Conservation (phyloP, 2,888 invertebrate genomes). For the Atethmia centrago region DNA sequence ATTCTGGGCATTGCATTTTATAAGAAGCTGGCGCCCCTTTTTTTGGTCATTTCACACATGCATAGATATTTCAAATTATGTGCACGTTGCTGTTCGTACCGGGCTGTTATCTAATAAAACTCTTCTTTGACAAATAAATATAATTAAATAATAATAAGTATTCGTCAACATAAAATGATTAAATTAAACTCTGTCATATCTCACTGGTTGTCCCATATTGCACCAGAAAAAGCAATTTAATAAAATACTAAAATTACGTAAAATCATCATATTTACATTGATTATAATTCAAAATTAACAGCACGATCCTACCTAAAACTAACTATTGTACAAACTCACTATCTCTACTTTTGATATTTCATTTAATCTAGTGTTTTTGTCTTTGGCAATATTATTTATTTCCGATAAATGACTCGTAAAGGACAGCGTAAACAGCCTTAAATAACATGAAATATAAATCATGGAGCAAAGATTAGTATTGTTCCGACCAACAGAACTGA, state of each 20-base stretch:
- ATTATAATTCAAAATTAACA: slow-evolving; percentile 68
- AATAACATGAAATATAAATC: slow-evolving; percentile 64
- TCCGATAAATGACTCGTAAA: slow-evolving; percentile 66
- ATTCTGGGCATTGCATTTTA: slow-evolving; percentile 13
- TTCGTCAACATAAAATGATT: slow-evolving; percentile 54
- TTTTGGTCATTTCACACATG: slow-evolving; percentile 28
- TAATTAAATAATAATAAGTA: slow-evolving; percentile 41
- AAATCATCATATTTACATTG: slow-evolving; percentile 67
- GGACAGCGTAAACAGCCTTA: slow-evolving; percentile 65
- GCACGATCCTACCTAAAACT: slow-evolving; percentile 71
- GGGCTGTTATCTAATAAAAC: slow-evolving; percentile 14
- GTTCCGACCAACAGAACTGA: slow-evolving; percentile 50
- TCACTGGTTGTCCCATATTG: slow-evolving; percentile 62
- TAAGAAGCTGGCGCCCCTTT: slow-evolving; percentile 5
- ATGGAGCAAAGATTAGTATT: slow-evolving; percentile 56
- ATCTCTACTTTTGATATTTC: slow-evolving; percentile 72
- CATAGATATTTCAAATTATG: slow-evolving; percentile 32
- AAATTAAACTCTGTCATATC: slow-evolving; percentile 56
- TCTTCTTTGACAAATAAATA: slow-evolving; percentile 29
- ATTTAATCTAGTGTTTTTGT: slow-evolving; percentile 73
- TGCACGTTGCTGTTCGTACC: slow-evolving; percentile 35
- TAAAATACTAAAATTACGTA: slow-evolving; percentile 64
- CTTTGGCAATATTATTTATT: slow-evolving; percentile 80
- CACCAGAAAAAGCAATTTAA: slow-evolving; percentile 58
- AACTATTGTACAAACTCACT: slow-evolving; percentile 81